phyloP scores from a whole-genome alignment of 2,113 vertebrate species.

The Barnardius zonarius region DNA sequence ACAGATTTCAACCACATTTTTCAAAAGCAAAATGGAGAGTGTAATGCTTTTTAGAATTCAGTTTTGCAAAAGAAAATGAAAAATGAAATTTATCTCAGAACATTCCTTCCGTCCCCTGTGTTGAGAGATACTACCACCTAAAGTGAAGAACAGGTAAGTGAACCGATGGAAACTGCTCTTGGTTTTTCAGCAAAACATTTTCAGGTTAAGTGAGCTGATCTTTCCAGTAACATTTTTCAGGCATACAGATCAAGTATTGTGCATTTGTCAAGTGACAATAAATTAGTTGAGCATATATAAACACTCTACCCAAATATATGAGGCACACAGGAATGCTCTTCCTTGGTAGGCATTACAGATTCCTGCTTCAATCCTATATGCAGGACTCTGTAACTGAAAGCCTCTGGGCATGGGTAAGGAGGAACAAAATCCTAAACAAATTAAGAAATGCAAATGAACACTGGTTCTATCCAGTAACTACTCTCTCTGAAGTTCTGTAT shows the following conservation, averaged over 20 bases:
- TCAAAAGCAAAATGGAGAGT: not conserved
- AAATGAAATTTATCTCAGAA: not conserved
- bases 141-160: not conserved
- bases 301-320: not conserved
- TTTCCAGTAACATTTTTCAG: not conserved
- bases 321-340: not conserved
- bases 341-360: not conserved
- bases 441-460: not conserved
- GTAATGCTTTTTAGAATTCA: not conserved
- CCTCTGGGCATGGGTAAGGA: not conserved
- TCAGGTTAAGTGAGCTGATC: not conserved
- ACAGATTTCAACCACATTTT: not conserved
- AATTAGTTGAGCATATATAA: not conserved
- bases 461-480: not conserved
- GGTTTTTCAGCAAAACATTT: not conserved
- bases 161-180: not conserved
- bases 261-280: not conserved
- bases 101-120: not conserved
- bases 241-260: not conserved
- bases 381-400: not conserved
- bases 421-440: not conserved
- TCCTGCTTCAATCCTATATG: not conserved
- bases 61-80: not conserved
- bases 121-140: not conserved
- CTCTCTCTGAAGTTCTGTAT: not conserved